Evolutionary conservation across 2,888 invertebrate species (phyloP).

Genomic region (Pasiphila rectangulata): DNA sequence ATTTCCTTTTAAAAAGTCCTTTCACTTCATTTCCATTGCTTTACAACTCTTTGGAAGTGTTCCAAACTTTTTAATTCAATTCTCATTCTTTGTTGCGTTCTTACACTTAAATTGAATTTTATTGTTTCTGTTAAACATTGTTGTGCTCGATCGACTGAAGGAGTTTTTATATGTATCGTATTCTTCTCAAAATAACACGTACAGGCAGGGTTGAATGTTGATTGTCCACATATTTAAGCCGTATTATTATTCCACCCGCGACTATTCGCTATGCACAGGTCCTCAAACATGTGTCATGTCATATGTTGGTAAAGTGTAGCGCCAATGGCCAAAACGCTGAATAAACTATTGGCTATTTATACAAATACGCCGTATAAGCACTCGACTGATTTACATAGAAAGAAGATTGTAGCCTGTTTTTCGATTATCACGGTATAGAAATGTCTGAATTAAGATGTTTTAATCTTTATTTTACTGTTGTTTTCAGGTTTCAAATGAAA

Average conservation of each 20-base stretch:
- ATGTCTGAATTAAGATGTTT: too few relatives aligned
- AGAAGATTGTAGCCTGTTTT: background rate
- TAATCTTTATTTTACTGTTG: too few relatives aligned
- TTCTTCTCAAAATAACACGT: slow-evolving; percentile 29
- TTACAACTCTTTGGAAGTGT: slow-evolving; percentile 7
- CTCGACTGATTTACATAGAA: slow-evolving; percentile 32
- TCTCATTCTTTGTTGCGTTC: slow-evolving; percentile 7
- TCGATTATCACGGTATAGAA: background rate
- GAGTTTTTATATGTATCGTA: background rate
- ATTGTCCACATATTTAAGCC: slow-evolving; percentile 43
- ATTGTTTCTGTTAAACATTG: too few relatives aligned
- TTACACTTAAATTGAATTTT: slow-evolving; percentile 19
- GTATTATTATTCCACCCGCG: slow-evolving; percentile 52
- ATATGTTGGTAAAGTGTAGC: slow-evolving; percentile 56
- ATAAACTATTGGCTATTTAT: slow-evolving; percentile 67
- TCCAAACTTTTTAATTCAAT: slow-evolving; percentile 1
- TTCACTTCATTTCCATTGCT: slow-evolving; percentile 33
- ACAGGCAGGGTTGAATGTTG: slow-evolving; percentile 35
- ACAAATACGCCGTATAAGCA: slow-evolving; percentile 58
- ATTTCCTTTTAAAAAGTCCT: slow-evolving; percentile 47
- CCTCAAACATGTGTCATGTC: slow-evolving; percentile 71
- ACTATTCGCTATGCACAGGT: slow-evolving; percentile 45
- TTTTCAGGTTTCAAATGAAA: too few relatives aligned
- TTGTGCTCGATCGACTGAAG: too few relatives aligned
- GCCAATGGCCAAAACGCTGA: slow-evolving; percentile 50